phyloP scores from a whole-genome alignment of 2,888 invertebrate species.

The Pristionchus arcanus region DNA sequence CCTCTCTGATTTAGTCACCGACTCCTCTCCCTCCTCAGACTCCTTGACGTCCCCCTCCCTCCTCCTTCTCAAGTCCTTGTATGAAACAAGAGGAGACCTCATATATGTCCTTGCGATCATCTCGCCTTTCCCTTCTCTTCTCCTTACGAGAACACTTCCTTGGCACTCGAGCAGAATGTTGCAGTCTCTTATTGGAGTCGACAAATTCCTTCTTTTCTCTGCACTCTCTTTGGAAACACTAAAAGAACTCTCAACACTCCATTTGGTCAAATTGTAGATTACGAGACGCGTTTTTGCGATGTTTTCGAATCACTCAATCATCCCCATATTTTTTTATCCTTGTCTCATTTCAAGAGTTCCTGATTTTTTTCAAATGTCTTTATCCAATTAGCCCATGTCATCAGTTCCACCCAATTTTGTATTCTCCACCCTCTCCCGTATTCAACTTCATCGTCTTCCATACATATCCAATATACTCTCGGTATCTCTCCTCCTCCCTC shows the following conservation, averaged over 20 bases:
- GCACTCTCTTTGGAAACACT: background rate
- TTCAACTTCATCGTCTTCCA: constrained; percentile 51
- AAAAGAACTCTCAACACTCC: background rate
- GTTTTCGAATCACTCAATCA: background rate
- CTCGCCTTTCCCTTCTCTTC: constrained; percentile 27
- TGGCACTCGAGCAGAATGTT: background rate
- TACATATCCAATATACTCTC: constrained; percentile 48
- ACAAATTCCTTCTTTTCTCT: background rate
- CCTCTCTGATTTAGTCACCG: constrained; percentile 13
- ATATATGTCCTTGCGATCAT: constrained; percentile 13
- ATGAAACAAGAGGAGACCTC: constrained; percentile 24
- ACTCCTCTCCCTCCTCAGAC: background rate
- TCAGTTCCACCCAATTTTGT: background rate
- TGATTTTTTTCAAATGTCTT: background rate
- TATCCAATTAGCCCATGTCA: background rate
- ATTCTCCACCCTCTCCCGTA: constrained; percentile 26
- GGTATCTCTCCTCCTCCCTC: constrained; percentile 5
- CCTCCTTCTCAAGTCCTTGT: background rate
- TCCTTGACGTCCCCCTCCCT: background rate
- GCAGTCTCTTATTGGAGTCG: constrained; percentile 8
- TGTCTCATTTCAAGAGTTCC: background rate
- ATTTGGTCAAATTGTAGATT: background rate
- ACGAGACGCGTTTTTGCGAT: background rate
- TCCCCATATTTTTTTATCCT: background rate
- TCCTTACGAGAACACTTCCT: constrained; percentile 15